Evolutionary conservation across 2,113 vertebrate species (phyloP), one percentile per base, ranked within the genome.

Genomic region (cattle (Bos taurus)): DNA sequence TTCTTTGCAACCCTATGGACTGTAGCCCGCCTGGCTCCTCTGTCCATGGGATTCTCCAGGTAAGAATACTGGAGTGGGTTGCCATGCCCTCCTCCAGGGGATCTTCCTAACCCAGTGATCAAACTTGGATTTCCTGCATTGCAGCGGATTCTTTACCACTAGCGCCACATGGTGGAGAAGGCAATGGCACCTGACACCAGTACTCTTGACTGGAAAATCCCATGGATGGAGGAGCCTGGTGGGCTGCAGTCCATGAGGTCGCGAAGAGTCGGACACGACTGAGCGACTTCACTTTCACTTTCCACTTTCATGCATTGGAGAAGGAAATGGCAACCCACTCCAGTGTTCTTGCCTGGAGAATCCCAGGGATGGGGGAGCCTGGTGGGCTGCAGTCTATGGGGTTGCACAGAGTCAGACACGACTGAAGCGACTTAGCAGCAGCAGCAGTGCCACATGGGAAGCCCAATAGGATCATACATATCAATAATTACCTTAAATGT

Each of bases 201-300:
- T 23, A 6, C 19, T 71, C 4, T 71, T 36, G 64, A 2, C 64
- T 23, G 0, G 64, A 71, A 23, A 71, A 71, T 36, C 64, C 19
- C n/a, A 71, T 36, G 64, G 0, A 71, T 1, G 4, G 64, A 36
- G n/a, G n/a, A 36, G n/a, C 9, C 19, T 36, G 19, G n/a, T 1
- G 0, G 9, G n/a, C n/a, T 6, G 9, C 19, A 12, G n/a, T 36
- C 64, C 19, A 12, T 71, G 64, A n/a, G 17, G 64, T 71, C 0
- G 0, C 64, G 0, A 5, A 8, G 8, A 71, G 9, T 71, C 0
- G 1, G n/a, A 71, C n/a, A 36, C 0, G 1, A 23, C n/a, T 21
- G 10, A 21, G n/a, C 0, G 0, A 11, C 64, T 71, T 71, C 64
- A 67, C 62, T 19, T 67, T 67, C 62, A 67, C 16, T n/a, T n/a